Base-by-base conservation (phyloP, 2,888 invertebrate genomes). In the Tenodera sinensis region DNA sequence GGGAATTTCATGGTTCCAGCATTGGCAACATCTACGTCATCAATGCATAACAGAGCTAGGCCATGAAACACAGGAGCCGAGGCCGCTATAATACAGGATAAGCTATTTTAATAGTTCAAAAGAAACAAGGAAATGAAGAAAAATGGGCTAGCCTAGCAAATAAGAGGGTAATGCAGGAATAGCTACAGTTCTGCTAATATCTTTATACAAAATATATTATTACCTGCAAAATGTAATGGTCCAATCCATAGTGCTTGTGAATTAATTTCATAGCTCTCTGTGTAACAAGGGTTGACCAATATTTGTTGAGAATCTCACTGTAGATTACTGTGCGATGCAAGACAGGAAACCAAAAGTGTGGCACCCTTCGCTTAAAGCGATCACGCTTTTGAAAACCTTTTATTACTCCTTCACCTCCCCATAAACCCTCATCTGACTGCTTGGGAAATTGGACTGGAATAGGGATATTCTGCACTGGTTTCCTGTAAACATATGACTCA, bases 401-500 rank as follows among this genome's bases (percentile, higher is more conserved):
- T 30, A 99, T 94, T 0, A 99, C 95, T 71, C 96, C 98, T 94
- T 99, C 99, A 14, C 99, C 99, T 90, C 99, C 99, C 99, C 99
- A 99, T 91, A 99, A 94, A 71, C 99, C 99, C 84, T 96, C 92
- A 92, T 99, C 94, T 89, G 96, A 94, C 94, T 99, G 98, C 83
- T 95, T 94, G 0, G 99, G 97, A 92, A 95, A 96, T 91, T 95
- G 95, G 2, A 98, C 92, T 1, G 97, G 97, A 54, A 99, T 93
- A 54, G 97, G 95, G 83, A 96, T 92, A 94, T 98, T 97, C 92
- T 98, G 97, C 87, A 98, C 94, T 0, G 96, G 96, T 89, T 93
- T 92, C 20, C 96, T 96, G 91, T 20, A 91, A 91, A 20, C 54
- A 71, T 8, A 20, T 86, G 12, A 42, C 12, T 42, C 9, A 42